Base-by-base conservation (phyloP, 2,888 invertebrate species). In the Xylota segnis region DNA sequence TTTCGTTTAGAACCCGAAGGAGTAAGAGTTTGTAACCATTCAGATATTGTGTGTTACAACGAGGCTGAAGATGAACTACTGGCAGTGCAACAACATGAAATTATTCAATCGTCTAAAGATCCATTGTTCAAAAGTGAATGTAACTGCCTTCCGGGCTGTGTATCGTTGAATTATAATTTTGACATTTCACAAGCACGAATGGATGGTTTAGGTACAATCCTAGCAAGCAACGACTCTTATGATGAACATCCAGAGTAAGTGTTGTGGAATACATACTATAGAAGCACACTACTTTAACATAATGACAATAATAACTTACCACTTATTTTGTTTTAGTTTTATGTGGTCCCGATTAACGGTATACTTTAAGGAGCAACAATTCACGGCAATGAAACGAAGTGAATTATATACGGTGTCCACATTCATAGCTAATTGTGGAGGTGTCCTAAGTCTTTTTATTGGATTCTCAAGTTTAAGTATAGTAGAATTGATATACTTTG, bases 301-400 rank as follows among this genome's bases (percentile, higher is more conserved):
- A 9, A 4, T 23, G 0, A n/a, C n/a, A n/a, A 9, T 29, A 45
- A 10, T 18, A 43, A 23, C 32, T 14, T 12, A 5, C 5, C 7
- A 5, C n/a, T 10, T 2, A 9, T 32, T 58, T 43, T 29, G 10
- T 29, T 93, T 63, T 88, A 94, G 94, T 82, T 90, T 92, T 10
- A 90, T 93, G 87, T 93, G 93, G 89, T 93, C 95, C 0, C 93
- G 95, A 2, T 93, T 96, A 12, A 93, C 94, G 88, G 93, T 96
- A 12, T 95, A 95, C 92, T 96, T 95, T 91, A 96, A 95, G 90
- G 95, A 96, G 89, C 93, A 94, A 34, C 95, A 95, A 89, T 95
- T 95, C 88, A 95, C 95, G 59, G 94, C 95, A 0, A 95, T 95
- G 6, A 94, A 94, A 58, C 93, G 95, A 3, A 94, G 95, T 0